phyloP scores from a whole-genome alignment of 2,888 invertebrate species.

The Campoletis raptor region DNA sequence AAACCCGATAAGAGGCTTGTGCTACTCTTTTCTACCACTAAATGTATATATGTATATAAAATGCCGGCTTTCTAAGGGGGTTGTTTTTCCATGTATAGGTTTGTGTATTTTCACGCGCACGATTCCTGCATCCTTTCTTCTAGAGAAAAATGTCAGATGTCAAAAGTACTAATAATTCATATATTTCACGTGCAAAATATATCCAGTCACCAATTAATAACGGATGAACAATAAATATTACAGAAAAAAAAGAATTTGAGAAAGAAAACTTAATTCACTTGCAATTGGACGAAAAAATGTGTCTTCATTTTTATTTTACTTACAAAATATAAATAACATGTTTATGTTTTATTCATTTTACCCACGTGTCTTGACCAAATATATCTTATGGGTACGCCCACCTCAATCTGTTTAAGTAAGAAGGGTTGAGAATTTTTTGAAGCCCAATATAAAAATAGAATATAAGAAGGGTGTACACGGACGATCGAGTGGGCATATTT shows the following conservation, averaged over 20 bases:
- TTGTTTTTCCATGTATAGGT: constrained; percentile 57
- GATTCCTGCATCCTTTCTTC: constrained; percentile 54
- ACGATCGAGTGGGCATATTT: constrained; percentile 77
- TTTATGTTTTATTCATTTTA: background rate
- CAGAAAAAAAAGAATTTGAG: background rate
- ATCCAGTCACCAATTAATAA: background rate
- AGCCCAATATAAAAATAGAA: constrained; percentile 15
- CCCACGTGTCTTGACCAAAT: background rate
- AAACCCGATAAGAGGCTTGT: constrained; percentile 84
- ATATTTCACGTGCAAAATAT: background rate
- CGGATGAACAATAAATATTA: background rate
- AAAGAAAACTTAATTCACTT: background rate
- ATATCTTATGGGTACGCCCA: background rate
- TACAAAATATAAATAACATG: background rate
- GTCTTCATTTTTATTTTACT: background rate
- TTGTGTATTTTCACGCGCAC: constrained; percentile 78
- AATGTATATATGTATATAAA: constrained; percentile 36
- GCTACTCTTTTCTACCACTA: constrained; percentile 38
- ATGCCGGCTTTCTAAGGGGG: constrained; percentile 37
- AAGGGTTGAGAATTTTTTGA: constrained; percentile 4
- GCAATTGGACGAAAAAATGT: background rate
- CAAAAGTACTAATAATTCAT: background rate
- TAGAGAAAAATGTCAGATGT: constrained; percentile 9
- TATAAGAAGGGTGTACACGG: constrained; percentile 35
- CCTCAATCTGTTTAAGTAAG: background rate